Percentiles rank a stretch among this genome's conserved stretches.
These are phyloP conservation scores for Euspilapteryx auroguttella DNA, from an alignment of 2,888 invertebrate genomes.

Conservation along the genomic window DNA sequence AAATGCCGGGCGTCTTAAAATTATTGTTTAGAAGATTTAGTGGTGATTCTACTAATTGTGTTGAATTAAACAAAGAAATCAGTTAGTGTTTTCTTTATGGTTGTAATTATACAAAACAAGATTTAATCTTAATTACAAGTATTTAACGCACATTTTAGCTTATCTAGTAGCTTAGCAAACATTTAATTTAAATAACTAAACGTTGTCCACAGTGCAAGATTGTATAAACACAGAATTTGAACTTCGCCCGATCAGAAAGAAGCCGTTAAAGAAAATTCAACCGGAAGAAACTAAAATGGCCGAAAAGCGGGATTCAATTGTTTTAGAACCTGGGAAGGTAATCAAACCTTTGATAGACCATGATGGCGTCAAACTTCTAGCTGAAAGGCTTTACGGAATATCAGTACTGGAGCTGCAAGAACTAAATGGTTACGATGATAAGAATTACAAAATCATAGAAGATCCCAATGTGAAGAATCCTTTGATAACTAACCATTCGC, in stretches of 20 bases:
- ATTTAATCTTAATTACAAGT: too few relatives aligned
- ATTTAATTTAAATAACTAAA: too few relatives aligned
- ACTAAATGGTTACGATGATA: conserved; percentile 78
- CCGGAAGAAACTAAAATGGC: conserved; percentile 16
- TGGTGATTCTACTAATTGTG: too few relatives aligned
- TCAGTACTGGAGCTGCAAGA: conserved; percentile 58
- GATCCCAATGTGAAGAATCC: conserved; percentile 63
- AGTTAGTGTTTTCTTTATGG: too few relatives aligned
- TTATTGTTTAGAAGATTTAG: too few relatives aligned
- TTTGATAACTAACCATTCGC: conserved; percentile 50
- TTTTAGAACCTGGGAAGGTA: conserved; percentile 53
- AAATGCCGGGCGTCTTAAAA: too few relatives aligned
- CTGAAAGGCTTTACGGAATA: conserved; percentile 65
- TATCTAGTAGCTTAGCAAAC: too few relatives aligned
- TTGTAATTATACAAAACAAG: too few relatives aligned
- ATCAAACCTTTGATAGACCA: conserved; percentile 61
- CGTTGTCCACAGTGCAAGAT: conserved; percentile 2
- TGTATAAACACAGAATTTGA: conserved; percentile 5
- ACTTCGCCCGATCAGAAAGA: conserved; percentile 5
- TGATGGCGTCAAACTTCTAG: conserved; percentile 52
- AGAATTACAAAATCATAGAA: conserved; percentile 70
- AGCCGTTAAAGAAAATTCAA: neutral
- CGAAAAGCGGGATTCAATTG: conserved; percentile 7
- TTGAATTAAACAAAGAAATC: too few relatives aligned
- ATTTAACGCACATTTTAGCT: too few relatives aligned